These are phyloP conservation scores for Arctocebus calabarensis DNA, from an alignment of 2,797 vertebrate species.

Conservation along the genomic window DNA sequence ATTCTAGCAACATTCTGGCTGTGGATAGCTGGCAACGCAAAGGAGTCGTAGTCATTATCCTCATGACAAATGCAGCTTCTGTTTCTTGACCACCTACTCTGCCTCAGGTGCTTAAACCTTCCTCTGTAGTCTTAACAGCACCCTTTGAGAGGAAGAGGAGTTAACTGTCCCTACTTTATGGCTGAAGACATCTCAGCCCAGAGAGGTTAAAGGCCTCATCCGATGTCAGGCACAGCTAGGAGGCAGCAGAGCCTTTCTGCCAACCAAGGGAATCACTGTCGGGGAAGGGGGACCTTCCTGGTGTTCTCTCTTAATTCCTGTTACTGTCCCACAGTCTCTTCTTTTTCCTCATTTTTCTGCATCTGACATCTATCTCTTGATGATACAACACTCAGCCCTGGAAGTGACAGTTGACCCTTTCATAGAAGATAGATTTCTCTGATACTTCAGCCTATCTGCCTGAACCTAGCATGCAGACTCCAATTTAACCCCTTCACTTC, in stretches of 20 bases:
- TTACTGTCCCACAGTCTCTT: background rate
- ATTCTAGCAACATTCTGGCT: slow-evolving; percentile 38
- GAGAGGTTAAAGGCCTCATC: slow-evolving; percentile 49
- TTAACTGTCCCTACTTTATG: slow-evolving; percentile 7
- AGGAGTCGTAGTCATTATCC: background rate
- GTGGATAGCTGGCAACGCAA: slow-evolving; percentile 7
- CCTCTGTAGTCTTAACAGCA: background rate
- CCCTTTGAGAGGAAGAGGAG: background rate
- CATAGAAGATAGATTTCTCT: background rate
- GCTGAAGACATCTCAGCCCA: slow-evolving; percentile 17
- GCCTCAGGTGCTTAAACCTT: slow-evolving; percentile 6
- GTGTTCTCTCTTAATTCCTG: background rate
- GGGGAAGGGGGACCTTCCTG: background rate
- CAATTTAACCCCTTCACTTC: slow-evolving; percentile 66
- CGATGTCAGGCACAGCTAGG: slow-evolving; percentile 32
- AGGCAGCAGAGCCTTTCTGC: slow-evolving; percentile 53
- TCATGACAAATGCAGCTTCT: background rate
- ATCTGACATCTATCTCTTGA: background rate
- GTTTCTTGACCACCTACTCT: slow-evolving; percentile 48
- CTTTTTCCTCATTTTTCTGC: background rate
- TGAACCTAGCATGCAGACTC: background rate
- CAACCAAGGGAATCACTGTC: background rate
- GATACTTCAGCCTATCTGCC: background rate
- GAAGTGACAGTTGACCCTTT: background rate
- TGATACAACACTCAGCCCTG: slow-evolving; percentile 5